A percentile compares a stretch with the other conserved stretches of the same genome.
Conservation (phyloP, 2,888 invertebrate genomes). For the Platycnemis pennipes region DNA sequence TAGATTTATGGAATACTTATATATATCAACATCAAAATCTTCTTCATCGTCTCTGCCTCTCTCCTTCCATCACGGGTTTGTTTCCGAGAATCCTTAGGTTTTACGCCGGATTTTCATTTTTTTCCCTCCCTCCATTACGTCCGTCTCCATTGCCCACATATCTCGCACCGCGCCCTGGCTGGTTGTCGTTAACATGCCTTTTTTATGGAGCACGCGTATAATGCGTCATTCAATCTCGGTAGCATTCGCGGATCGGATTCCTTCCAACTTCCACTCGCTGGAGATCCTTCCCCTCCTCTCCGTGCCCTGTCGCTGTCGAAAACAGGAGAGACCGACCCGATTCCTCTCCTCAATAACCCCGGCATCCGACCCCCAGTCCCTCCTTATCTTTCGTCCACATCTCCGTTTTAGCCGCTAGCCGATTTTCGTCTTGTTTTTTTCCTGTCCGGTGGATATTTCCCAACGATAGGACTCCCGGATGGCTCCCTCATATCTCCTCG, state of each 20-base stretch:
- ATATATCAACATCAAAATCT: neutral
- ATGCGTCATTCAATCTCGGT: neutral
- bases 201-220: neutral
- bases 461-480: neutral
- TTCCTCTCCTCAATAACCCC: neutral
- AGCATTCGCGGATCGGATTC: neutral
- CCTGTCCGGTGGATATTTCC: neutral
- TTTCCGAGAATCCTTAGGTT: neutral
- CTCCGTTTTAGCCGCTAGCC: constrained; percentile 11
- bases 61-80: neutral
- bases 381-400: neutral
- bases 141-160: neutral
- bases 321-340: neutral
- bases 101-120: neutral
- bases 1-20: constrained; percentile 18
- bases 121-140: neutral
- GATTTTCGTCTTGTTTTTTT: constrained; percentile 2
- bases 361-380: neutral
- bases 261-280: neutral
- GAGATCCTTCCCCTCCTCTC: neutral
- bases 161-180: neutral
- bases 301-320: neutral
- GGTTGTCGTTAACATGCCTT: neutral
- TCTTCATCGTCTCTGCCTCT: neutral
- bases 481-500: neutral